These are phyloP conservation scores for Aporophyla lueneburgensis DNA, from an alignment of 2,888 invertebrate species.

Conservation along the genomic window DNA sequence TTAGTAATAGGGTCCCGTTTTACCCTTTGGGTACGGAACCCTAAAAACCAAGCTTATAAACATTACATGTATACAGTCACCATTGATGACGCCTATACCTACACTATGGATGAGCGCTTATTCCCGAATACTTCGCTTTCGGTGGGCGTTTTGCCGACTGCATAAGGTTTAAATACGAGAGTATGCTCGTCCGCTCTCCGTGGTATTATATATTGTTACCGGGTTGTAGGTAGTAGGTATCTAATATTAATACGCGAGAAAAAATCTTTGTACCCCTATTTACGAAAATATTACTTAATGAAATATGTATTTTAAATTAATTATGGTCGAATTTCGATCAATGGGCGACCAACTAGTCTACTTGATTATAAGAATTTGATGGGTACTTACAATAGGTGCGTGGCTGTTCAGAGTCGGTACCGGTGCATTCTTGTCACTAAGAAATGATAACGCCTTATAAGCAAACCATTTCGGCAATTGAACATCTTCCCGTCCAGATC, in stretches of 20 bases:
- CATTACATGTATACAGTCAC: conserved; percentile 56
- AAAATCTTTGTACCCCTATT: conserved; percentile 54
- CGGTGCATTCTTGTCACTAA: conserved; percentile 52
- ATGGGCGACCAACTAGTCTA: conserved; percentile 43
- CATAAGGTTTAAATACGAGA: conserved; percentile 55
- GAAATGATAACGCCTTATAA: conserved; percentile 60
- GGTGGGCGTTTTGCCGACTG: conserved; percentile 54
- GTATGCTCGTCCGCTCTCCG: conserved; percentile 51
- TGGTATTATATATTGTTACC: conserved; percentile 56
- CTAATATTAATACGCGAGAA: conserved; percentile 49
- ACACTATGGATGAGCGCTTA: conserved; percentile 55
- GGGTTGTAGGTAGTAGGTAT: conserved; percentile 58
- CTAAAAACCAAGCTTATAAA: conserved; percentile 41
- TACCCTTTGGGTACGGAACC: conserved; percentile 44
- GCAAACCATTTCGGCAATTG: conserved; percentile 62
- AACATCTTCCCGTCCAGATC: conserved; percentile 56
- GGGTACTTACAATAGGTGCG: conserved; percentile 53
- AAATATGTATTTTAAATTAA: conserved; percentile 53
- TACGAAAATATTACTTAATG: conserved; percentile 54
- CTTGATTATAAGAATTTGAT: conserved; percentile 49
- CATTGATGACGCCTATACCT: conserved; percentile 55
- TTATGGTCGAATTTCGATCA: conserved; percentile 50
- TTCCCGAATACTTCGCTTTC: conserved; percentile 57
- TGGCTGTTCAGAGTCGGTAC: conserved; percentile 52
- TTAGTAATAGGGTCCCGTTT: conserved; percentile 29